A percentile compares a stretch with the other conserved stretches of the same genome.
Evolutionary conservation across 2,888 invertebrate genomes (phyloP).

Genomic region (Escarpia spicata): DNA sequence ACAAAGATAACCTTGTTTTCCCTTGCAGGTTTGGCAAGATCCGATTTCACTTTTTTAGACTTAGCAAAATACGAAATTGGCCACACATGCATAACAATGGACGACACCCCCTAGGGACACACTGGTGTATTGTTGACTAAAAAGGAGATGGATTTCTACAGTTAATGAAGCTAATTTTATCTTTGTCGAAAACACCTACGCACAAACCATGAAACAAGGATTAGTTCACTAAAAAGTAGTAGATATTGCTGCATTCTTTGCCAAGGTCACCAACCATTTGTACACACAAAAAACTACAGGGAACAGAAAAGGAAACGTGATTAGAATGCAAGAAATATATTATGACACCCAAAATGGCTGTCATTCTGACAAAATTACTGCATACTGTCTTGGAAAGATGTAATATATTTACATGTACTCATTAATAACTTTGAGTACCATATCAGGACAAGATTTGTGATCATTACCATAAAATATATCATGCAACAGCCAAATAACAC

Average conservation of each 20-base stretch:
- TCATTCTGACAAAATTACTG: background rate
- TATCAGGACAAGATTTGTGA: background rate
- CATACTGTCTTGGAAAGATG: background rate
- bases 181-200: background rate
- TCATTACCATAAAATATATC: background rate
- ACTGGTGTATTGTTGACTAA: background rate
- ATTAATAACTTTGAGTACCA: background rate
- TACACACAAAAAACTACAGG: background rate
- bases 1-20: slow-evolving; percentile 4
- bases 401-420: background rate
- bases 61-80: slow-evolving; percentile 1
- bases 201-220: background rate
- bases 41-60: background rate
- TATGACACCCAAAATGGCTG: background rate
- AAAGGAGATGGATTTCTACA: background rate
- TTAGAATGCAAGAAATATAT: background rate
- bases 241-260: background rate
- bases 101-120: background rate
- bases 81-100: background rate
- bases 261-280: background rate
- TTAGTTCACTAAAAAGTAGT: background rate
- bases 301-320: background rate
- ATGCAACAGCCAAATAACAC: background rate
- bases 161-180: slow-evolving; percentile 8
- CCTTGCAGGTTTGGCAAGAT: background rate